Conservation (phyloP, 2,113 vertebrate genomes). For the Anas platyrhynchos region DNA sequence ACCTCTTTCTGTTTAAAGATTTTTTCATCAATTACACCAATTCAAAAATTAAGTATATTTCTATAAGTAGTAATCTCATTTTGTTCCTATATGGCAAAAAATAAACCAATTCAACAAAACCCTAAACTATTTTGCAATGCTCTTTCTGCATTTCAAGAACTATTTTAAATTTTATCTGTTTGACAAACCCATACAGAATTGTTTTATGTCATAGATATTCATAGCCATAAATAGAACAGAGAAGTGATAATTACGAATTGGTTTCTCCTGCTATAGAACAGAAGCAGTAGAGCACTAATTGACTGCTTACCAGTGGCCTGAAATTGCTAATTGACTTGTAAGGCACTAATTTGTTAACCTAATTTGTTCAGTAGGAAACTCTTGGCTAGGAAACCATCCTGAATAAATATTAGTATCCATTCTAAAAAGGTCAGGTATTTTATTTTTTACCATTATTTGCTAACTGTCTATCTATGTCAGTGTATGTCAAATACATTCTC, state of each 20-base stretch:
- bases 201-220: background rate
- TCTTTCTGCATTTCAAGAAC: background rate
- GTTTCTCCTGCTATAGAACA: background rate
- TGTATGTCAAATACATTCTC: background rate
- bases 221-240: background rate
- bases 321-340: background rate
- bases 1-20: background rate
- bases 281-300: background rate
- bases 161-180: background rate
- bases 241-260: background rate
- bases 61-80: background rate
- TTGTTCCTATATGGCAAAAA: background rate
- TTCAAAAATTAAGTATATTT: background rate
- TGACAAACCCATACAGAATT: background rate
- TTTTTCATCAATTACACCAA: background rate
- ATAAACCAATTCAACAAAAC: background rate
- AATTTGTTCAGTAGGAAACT: background rate
- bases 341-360: background rate
- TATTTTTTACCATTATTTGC: background rate
- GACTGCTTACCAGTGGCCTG: background rate
- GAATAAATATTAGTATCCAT: slow-evolving; percentile 2
- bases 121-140: background rate
- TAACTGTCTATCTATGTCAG: background rate
- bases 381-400: background rate
- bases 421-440: background rate